Evolutionary conservation across 2,888 invertebrate species (phyloP).

Genomic region (Coelopa pilipes): DNA sequence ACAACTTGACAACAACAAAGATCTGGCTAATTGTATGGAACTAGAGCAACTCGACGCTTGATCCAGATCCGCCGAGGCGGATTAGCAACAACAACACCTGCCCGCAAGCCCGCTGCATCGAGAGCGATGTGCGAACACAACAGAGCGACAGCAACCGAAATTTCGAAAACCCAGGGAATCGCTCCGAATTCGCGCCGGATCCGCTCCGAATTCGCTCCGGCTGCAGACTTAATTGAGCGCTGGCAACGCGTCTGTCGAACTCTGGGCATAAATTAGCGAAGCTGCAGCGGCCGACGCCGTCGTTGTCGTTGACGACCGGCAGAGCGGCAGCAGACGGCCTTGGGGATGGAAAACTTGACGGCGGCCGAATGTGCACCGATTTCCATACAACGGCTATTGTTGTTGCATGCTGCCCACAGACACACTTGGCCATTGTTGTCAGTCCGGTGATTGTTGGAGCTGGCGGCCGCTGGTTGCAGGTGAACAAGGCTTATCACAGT

Average conservation of each 20-base stretch:
- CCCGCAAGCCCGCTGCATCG: too few relatives aligned
- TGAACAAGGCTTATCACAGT: too few relatives aligned
- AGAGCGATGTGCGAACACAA: neutral
- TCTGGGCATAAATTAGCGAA: neutral
- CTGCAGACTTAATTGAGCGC: conserved; percentile 10
- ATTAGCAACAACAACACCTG: neutral
- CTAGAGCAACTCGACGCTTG: neutral
- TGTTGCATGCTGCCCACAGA: neutral
- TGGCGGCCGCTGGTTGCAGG: too few relatives aligned
- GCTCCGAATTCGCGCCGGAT: neutral
- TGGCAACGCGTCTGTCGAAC: neutral
- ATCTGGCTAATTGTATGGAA: conserved; percentile 8
- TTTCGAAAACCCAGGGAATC: neutral
- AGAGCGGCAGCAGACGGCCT: neutral
- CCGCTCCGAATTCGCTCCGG: neutral
- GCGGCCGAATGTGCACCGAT: neutral
- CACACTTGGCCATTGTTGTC: neutral
- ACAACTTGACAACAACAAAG: neutral
- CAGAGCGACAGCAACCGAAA: neutral
- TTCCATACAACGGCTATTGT: neutral
- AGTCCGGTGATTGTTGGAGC: too few relatives aligned
- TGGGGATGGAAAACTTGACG: conserved; percentile 8
- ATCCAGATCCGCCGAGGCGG: neutral
- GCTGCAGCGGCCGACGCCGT: too few relatives aligned
- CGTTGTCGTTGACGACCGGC: neutral